Base-by-base conservation (phyloP, 2,113 vertebrate species). In the Engystomops pustulosus region DNA sequence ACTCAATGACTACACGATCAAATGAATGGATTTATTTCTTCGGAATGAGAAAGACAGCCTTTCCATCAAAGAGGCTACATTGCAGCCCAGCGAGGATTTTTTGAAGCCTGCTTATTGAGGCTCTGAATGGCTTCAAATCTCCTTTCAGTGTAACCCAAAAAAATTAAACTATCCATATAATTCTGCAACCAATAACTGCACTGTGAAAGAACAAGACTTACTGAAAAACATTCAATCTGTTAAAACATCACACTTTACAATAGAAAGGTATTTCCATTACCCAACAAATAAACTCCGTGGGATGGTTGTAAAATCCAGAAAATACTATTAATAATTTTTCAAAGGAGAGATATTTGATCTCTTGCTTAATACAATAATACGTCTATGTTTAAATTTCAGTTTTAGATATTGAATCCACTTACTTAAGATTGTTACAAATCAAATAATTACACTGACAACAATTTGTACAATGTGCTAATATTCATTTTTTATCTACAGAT, bases 11-110 rank as follows among this genome's bases (percentile, higher is more conserved):
- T 95, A 95, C 95, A 95, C 90, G 94, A 95, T 94, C 93, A 95
- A 92, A 92, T 95, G 95, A 96, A 95, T 96, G 94, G 95, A 93
- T 94, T 95, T 93, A 95, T 95, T 95, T 95, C 93, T 95, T 91
- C 93, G 90, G 93, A 93, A 93, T 94, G 93, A 95, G 94, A 95
- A 94, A 94, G 93, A 94, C 93, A 94, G 94, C 92, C 94, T 92
- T 91, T 86, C 92, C 92, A 91, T 94, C 93, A 93, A 94, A 94
- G 94, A 92, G 91, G 92, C 91, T 91, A 95, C 94, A 95, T 93
- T 94, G 93, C 93, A 91, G 93, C 95, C 93, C 93, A 93, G 93
- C 86, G 92, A 94, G 92, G 92, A 93, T 93, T 94, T 92, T 93
- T 92, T 95, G 92, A 93, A 93, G 92, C 93, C 88, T 92, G 89